Base-by-base conservation (phyloP, 2,797 vertebrate species). In the Anas acuta region DNA sequence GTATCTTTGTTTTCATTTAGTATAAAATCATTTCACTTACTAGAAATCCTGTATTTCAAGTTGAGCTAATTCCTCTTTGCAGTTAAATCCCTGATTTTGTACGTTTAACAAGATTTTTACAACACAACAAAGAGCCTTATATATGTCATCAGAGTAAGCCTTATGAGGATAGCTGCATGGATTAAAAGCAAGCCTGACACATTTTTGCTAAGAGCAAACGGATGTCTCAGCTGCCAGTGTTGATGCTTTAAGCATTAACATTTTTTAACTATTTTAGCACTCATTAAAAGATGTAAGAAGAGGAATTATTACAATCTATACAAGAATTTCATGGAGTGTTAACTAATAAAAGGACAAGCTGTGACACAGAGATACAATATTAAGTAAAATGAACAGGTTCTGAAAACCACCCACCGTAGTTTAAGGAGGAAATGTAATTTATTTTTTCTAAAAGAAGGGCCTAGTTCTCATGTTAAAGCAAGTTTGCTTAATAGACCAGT, bases 171-270 rank as follows among this genome's bases (percentile, higher is more conserved):
- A 88, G 72, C 32, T 69, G 43, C 64, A 37, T 3, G 43, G 77
- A 88, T 93, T 89, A 88, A 76, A 93, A 86, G 58, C 26, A 81
- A 84, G 67, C 11, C 60, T 84, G 87, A 92, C 84, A 72, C 22
- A 64, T 71, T 91, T 94, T 91, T 79, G 83, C 84, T 88, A 49
- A 13, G 33, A 94, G 85, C 82, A 87, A 95, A 78, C n/a, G 28
- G 33, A 85, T 89, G 67, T 21, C 62, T 94, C 73, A 78, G 89
- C 70, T 94, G 91, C 60, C 87, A 81, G 74, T 66, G 71, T 35
- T 66, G 70, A 94, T 53, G 66, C 89, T 92, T 70, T 66, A 78
- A 92, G 82, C 73, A 75, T 22, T 83, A 74, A 37, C 15, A 21
- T 30, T 83, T 90, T 90, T 87, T 4, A 93, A 80, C 61, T 10